Evolutionary conservation across 64 coral and sea anemone genomes (phyloP), one percentile per base, ranked within the genome.

Genomic region (Trachythela sp.): DNA sequence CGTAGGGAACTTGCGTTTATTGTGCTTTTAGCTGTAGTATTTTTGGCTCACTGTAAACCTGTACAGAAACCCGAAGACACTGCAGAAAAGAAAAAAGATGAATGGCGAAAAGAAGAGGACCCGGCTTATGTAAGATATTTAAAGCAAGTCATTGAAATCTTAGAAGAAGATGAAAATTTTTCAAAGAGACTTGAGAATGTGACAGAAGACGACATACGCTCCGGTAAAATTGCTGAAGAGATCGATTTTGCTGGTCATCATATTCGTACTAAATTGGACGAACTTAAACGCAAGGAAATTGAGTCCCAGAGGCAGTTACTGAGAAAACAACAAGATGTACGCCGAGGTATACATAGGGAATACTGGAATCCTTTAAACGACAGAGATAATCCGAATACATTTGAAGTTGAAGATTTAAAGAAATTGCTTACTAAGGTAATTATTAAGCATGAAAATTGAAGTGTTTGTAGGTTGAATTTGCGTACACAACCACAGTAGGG

Each of bases 361-460:
- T 45, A 88, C 49, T 99, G 96, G 96, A 94, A 99, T 83, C 96
- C 96, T 15, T n/a, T 99, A 58, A 95, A 95, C 87, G 96, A 99
- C 76, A 94, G 94, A 15, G 96, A 99, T 0, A 99, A 99, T 89
- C 96, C 96, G 13, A 92, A 99, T 90, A 95, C 94, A 84, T 99
- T 99, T 91, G 96, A 94, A 34, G 88, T 94, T 4, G 93, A 91
- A 2, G 96, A 99, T 91, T 99, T 99, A 48, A 99, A 89, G 36
- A 93, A 92, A 64, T 90, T 99, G 30, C 54, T 99, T 0, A 40
- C 70, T 51, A 99, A 99, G 93, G 96, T 99, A 11, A 90, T 24
- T 64, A 64, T 64, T 1, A 20, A 24, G 56, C 6, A n/a, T 64
- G 56, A 64, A 4, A 45, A 6, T 45, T 45, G n/a, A n/a, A n/a